Evolutionary conservation across 2,888 invertebrate species (phyloP), one percentile per base, ranked within the genome.

Genomic region (Drosophila paramelanica): DNA sequence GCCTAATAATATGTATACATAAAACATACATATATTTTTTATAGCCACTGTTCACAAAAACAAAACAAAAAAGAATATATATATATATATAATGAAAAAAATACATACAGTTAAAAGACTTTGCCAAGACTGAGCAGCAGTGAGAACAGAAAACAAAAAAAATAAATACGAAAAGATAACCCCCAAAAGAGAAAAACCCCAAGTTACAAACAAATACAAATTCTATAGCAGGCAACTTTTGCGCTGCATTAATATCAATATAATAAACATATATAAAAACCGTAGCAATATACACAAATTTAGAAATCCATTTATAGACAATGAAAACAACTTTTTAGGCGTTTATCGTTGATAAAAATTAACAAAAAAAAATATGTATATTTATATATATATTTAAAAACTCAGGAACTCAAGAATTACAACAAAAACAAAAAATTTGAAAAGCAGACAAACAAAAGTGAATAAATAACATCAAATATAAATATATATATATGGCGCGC

Each of bases 111-210:
- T 69, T 61, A 67, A 81, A 77, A 86, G 87, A 86, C 87, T 86
- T 81, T 85, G 79, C 69, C 80, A 85, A 86, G 85, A 86, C 85
- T 86, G 85, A 85, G 69, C 82, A 80, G 78, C 79, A 77, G 73
- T 68, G 68, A 69, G 68, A 73, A 74, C 49, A 77, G 66, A 68
- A 85, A 49, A 56, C 73, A 64, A 42, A 52, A 49, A 39, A n/a
- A 33, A 49, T n/a, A 14, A 14, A 14, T 23, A 23, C 3, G 17
- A 10, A 33, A 42, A 25, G 20, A 45, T 39, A 56, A 50, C 20
- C 17, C 17, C 55, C 45, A 43, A 55, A 45, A 36, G 55, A 11
- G 36, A 46, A 7, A 20, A 45, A 43, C 45, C 45, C 36, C 55
- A 55, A 55, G 55, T 55, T 45, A 57, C 55, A 51, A 42, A 55